Base-by-base conservation (phyloP, 2,797 vertebrate genomes). In the Pseudochirops corinnae region DNA sequence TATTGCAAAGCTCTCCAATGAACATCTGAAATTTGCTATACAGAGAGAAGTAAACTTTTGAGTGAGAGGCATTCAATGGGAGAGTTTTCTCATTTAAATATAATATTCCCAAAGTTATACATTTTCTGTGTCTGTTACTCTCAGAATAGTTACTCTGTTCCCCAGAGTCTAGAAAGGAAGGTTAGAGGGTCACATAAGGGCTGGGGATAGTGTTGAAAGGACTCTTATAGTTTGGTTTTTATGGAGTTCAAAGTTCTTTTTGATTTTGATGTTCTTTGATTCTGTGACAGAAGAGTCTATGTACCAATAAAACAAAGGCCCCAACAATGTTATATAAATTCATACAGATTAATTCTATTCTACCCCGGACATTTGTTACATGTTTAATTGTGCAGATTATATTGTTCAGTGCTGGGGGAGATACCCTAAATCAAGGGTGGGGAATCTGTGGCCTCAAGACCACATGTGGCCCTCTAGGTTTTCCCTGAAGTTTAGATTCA, bases 271-370 rank as follows among this genome's bases (percentile, higher is more conserved):
- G 21, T 74, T 74, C 33, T 74, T 39, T 74, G 39, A 74, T 74
- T 74, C 67, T 74, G 33, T 21, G 16, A 18, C n/a, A 39, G n/a
- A 91, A 55, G 31, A 53, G 24, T 94, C 31, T 56, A 13, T 1
- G 1, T 56, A 39, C n/a, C 11, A 90, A 91, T 39, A 82, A 92
- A 93, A 91, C 28, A 62, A 93, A 93, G 4, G 91, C 90, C 67
- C 39, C 21, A 50, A 5, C 46, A 90, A 52, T 94, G 50, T 93
- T 67, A 90, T 67, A 90, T 50, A 95, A 91, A 52, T 94, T 95
- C 90, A 52, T 74, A 39, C 39, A 95, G 50, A 93, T 90, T 1
- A 56, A 6, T 55, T 50, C 28, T 55, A 7, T 67, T 67, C 33
- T 67, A 18, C 13, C 14, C 33, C 5, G 18, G 33, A 39, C 33